Evolutionary conservation across 2,888 invertebrate genomes (phyloP).

Genomic region (Rhagium mordax): DNA sequence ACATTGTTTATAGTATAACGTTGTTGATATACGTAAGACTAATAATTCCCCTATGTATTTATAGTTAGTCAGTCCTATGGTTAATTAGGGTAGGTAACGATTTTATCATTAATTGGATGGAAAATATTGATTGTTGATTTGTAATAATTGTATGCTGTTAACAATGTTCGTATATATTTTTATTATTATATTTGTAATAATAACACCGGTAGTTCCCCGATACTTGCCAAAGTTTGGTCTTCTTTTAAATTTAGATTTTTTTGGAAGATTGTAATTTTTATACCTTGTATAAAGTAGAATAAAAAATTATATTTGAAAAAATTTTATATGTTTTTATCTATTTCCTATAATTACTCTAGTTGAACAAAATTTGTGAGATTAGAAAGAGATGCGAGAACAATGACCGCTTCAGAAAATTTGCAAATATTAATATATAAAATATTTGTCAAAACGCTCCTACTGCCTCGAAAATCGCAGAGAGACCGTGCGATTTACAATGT

Average conservation of each 20-base stretch:
- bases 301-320: slow-evolving; percentile 30
- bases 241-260: slow-evolving; percentile 11
- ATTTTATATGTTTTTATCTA: neutral
- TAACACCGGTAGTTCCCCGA: neutral
- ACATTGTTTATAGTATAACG: neutral
- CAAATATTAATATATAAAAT: too few species aligned
- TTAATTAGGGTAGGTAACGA: slow-evolving; percentile 5
- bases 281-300: slow-evolving; percentile 41
- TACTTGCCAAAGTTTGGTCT: slow-evolving; percentile 35
- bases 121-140: slow-evolving; percentile 23
- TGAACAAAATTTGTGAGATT: too few species aligned
- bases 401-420: too few species aligned
- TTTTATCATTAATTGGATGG: slow-evolving; percentile 13
- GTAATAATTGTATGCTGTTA: slow-evolving; percentile 3
- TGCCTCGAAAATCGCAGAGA: too few species aligned
- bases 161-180: neutral
- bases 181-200: slow-evolving; percentile 5
- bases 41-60: neutral
- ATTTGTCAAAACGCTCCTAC: too few species aligned
- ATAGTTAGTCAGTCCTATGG: neutral
- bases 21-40: neutral
- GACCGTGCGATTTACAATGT: too few species aligned
- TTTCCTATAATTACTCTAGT: neutral
- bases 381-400: too few species aligned
- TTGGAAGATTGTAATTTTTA: slow-evolving; percentile 42